Percentiles rank a stretch among this genome's conserved stretches.
These are phyloP conservation scores for Microcebus murinus DNA, from an alignment of 2,113 vertebrate genomes.

Conservation along the genomic window DNA sequence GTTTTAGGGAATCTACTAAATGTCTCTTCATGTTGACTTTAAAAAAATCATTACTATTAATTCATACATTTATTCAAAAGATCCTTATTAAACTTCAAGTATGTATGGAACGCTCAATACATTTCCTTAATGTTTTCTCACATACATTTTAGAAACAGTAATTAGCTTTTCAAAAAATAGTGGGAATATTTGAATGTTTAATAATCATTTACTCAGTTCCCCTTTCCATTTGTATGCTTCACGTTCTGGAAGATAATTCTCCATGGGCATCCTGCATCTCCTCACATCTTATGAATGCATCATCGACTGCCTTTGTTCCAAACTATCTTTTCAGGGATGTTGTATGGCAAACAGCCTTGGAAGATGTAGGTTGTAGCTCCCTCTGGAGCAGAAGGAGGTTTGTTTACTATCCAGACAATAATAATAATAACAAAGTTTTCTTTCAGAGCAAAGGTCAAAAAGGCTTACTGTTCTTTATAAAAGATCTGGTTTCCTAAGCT, in stretches of 20 bases:
- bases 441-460: background rate
- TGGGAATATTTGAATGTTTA: conserved; percentile 1
- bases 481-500: background rate
- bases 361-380: background rate
- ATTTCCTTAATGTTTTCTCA: background rate
- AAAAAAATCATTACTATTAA: background rate
- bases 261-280: background rate
- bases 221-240: background rate
- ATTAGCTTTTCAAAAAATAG: conserved; percentile 1
- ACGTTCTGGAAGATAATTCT: background rate
- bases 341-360: background rate
- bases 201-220: background rate
- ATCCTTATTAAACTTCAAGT: background rate
- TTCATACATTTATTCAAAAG: conserved; percentile 25
- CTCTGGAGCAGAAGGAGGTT: background rate
- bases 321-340: background rate
- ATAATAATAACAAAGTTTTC: background rate
- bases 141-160: conserved; percentile 9
- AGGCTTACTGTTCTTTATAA: background rate
- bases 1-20: background rate
- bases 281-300: background rate
- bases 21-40: background rate
- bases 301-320: background rate
- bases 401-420: background rate
- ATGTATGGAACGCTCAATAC: background rate